These are phyloP conservation scores for Brachionus asplanchnoidis DNA, from an alignment of 1,140 invertebrate species.

Conservation along the genomic window DNA sequence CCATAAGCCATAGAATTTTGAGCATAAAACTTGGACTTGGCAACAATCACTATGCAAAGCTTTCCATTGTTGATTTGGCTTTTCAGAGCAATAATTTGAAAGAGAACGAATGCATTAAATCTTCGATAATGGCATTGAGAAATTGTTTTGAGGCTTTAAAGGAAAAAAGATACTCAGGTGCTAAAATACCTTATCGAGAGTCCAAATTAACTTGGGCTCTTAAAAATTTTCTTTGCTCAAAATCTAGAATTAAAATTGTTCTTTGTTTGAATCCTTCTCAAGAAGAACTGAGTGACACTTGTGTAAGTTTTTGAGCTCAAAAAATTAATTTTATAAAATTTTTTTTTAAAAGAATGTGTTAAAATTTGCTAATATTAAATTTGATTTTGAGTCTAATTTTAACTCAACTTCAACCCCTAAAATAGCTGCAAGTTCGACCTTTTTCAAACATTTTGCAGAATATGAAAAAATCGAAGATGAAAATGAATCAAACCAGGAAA, in stretches of 20 bases:
- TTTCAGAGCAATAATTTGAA: neutral
- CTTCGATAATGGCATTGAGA: slow-evolving; percentile 75
- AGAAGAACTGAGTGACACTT: slow-evolving; percentile 46
- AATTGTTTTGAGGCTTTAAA: slow-evolving; percentile 82
- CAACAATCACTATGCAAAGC: neutral
- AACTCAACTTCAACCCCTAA: neutral
- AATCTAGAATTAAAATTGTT: slow-evolving; percentile 89
- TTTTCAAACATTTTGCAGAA: slow-evolving; percentile 2
- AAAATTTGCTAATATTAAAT: slow-evolving; percentile 22
- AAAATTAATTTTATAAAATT: neutral
- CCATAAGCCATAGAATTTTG: neutral
- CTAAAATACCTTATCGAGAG: slow-evolving; percentile 84
- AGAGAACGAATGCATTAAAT: slow-evolving; percentile 65
- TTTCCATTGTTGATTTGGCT: slow-evolving; percentile 1
- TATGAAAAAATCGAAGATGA: neutral
- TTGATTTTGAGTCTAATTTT: neutral
- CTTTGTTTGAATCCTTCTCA: slow-evolving; percentile 88
- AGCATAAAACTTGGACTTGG: neutral
- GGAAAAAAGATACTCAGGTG: slow-evolving; percentile 65
- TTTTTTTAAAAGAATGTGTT: slow-evolving; percentile 14
- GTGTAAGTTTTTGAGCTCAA: neutral
- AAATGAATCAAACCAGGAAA: neutral
- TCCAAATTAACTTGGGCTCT: slow-evolving; percentile 92
- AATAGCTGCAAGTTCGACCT: neutral
- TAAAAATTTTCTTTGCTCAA: slow-evolving; percentile 95